A percentile compares a stretch with the other conserved stretches of the same genome.
Conservation (phyloP, 2,113 vertebrate species). For the Cichladusa arquata region DNA sequence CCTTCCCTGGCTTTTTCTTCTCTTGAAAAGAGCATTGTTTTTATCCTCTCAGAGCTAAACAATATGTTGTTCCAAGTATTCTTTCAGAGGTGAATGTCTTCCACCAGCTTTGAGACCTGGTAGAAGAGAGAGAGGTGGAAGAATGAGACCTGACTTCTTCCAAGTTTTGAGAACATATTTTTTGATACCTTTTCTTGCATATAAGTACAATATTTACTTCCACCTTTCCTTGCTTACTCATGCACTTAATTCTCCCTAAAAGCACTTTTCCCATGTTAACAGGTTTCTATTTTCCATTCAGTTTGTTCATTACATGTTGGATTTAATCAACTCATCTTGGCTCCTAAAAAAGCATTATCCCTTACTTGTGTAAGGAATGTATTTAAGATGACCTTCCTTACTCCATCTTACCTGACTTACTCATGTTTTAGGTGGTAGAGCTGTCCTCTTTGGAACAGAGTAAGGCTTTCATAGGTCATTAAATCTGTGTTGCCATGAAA, state of each 20-base stretch:
- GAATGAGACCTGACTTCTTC: neutral
- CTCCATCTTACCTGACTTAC: neutral
- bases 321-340: neutral
- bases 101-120: neutral
- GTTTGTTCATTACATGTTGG: neutral
- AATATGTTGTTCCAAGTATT: neutral
- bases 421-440: neutral
- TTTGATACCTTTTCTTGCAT: neutral
- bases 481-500: neutral
- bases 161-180: neutral
- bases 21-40: neutral
- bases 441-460: neutral
- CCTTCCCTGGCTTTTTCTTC: neutral
- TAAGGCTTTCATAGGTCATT: neutral
- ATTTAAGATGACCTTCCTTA: neutral
- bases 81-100: neutral
- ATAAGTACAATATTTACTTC: neutral
- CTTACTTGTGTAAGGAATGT: neutral
- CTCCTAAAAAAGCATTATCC: neutral
- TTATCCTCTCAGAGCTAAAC: neutral
- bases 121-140: no score
- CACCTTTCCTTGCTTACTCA: neutral
- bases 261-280: neutral
- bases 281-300: neutral
- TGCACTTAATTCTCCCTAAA: neutral